phyloP scores from a whole-genome alignment of 1,140 invertebrate species.

The Rhizoglyphus robini region DNA sequence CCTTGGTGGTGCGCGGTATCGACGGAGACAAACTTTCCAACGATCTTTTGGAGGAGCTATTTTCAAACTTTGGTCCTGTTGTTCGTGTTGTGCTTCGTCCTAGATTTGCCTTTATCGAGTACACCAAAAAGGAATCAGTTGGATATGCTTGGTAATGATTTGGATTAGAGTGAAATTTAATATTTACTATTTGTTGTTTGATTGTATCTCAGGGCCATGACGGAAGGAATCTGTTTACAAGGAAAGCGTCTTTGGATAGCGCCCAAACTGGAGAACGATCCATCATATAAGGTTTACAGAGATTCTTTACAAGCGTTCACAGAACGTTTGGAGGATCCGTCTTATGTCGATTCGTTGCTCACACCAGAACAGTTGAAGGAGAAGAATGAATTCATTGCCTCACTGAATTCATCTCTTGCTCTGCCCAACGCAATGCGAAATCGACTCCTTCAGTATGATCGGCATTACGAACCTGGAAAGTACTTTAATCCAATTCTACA shows the following conservation, averaged over 20 bases:
- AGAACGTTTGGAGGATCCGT: background rate
- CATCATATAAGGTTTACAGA: background rate
- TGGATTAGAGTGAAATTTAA: background rate
- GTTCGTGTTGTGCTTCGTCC: background rate
- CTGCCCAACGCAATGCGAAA: background rate
- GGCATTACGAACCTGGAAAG: background rate
- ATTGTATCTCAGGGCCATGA: background rate
- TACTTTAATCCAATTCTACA: background rate
- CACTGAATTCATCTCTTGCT: background rate
- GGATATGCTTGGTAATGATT: constrained; percentile 12
- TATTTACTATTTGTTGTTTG: too few relatives aligned
- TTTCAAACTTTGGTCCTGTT: constrained; percentile 16
- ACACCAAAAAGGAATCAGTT: constrained; percentile 17
- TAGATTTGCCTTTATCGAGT: constrained; percentile 17
- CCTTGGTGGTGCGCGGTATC: constrained; percentile 6
- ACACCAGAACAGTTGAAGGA: background rate
- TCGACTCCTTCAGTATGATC: background rate
- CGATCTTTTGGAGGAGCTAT: constrained; percentile 15
- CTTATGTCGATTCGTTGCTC: background rate
- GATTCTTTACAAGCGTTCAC: background rate
- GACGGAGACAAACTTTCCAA: background rate
- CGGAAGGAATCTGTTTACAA: background rate
- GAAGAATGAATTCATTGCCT: background rate
- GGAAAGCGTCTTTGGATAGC: background rate
- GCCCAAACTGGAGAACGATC: background rate